Evolutionary conservation across 2,113 vertebrate species (phyloP).

Genomic region (Epinephelus lanceolatus): DNA sequence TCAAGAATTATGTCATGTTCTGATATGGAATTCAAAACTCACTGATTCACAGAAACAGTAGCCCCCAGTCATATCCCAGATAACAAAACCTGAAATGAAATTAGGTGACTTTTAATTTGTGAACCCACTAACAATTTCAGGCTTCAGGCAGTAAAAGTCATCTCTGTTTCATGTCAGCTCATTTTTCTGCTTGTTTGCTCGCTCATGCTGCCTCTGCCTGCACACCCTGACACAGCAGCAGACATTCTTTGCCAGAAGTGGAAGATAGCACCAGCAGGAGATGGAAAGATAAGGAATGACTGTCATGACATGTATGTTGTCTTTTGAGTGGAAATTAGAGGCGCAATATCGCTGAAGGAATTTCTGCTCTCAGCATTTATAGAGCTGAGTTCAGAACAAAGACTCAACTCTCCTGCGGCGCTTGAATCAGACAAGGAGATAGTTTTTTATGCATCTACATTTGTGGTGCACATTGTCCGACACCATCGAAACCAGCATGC

Average conservation of each 20-base stretch:
- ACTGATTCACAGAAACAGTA: background rate
- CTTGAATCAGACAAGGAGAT: background rate
- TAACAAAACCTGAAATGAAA: background rate
- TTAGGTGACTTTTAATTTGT: slow-evolving; percentile 6
- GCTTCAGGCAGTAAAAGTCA: background rate
- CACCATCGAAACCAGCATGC: background rate
- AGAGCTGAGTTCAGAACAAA: slow-evolving; percentile 1
- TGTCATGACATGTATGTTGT: slow-evolving; percentile 73
- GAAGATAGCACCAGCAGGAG: slow-evolving; percentile 65
- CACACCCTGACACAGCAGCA: slow-evolving; percentile 68
- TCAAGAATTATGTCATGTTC: background rate
- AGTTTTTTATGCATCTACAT: background rate
- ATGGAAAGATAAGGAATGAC: slow-evolving; percentile 72
- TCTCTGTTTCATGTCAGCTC: slow-evolving; percentile 26
- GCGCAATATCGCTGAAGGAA: slow-evolving; percentile 50
- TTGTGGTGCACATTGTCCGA: background rate
- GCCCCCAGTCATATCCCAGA: background rate
- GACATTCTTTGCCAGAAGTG: slow-evolving; percentile 70
- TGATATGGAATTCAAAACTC: background rate
- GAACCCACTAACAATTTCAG: background rate
- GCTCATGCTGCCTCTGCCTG: slow-evolving; percentile 47
- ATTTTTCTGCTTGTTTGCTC: slow-evolving; percentile 50
- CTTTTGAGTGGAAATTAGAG: slow-evolving; percentile 59
- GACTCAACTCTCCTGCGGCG: slow-evolving; percentile 7
- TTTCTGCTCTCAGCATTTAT: slow-evolving; percentile 37